Conservation (phyloP, 2,888 invertebrate species). For the Bursaphelenchus okinawaensis region DNA sequence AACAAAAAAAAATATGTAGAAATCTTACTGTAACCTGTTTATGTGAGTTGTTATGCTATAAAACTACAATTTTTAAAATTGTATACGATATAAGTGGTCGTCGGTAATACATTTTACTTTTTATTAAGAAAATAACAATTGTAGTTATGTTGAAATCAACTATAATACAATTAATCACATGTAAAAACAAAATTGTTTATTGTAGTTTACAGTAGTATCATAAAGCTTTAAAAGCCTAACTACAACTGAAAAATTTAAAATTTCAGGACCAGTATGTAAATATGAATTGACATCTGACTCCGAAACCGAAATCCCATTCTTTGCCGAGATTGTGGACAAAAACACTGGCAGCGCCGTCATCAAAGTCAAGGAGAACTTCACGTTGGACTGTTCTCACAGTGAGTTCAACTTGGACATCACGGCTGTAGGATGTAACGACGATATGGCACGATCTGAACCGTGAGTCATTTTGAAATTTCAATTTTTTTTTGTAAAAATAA, state of each 20-base stretch:
- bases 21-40: no score
- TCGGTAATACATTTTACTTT: no score
- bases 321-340: constrained; percentile 46
- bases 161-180: neutral
- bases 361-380: constrained; percentile 36
- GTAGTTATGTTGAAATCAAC: no score
- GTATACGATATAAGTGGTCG: no score
- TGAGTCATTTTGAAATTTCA: no score
- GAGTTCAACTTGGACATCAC: constrained; percentile 41
- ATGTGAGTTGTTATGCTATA: no score
- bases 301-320: constrained; percentile 37
- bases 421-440: constrained; percentile 51
- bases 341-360: constrained; percentile 48
- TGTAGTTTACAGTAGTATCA: no score
- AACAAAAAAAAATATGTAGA: no score
- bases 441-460: constrained; percentile 30
- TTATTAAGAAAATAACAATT: no score
- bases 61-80: no score
- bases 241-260: neutral
- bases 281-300: constrained; percentile 39
- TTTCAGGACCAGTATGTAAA: constrained; percentile 48
- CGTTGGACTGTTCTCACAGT: constrained; percentile 44
- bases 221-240: neutral
- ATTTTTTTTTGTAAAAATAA: no score
- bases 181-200: no score